Conservation (phyloP, 2,797 vertebrate genomes). For the Rhynchotus rufescens region DNA sequence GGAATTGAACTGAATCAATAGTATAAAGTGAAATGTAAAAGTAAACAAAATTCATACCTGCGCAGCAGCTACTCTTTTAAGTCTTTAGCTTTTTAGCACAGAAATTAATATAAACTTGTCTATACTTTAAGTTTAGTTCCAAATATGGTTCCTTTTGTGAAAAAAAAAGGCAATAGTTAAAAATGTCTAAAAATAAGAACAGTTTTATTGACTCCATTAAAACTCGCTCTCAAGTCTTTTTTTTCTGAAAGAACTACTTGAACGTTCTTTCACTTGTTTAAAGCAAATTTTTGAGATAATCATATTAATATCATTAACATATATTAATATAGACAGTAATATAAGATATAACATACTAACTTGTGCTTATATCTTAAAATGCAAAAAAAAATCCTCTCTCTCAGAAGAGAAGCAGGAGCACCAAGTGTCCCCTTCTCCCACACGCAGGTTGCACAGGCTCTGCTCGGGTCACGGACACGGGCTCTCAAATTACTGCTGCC, state of each 20-base stretch:
- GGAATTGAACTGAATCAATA: neutral
- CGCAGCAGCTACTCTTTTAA: neutral
- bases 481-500: neutral
- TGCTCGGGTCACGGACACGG: neutral
- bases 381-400: too few species aligned
- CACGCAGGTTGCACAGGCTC: fast-evolving
- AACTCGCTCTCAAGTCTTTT: neutral
- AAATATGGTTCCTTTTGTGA: neutral
- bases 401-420: too few species aligned
- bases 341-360: too few species aligned
- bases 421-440: fast-evolving
- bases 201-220: neutral
- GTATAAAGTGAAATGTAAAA: neutral
- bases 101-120: neutral
- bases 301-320: too few species aligned
- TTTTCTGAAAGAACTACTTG: neutral
- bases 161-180: neutral
- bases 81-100: neutral
- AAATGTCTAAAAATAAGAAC: neutral
- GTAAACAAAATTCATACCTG: neutral
- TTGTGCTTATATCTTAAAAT: too few species aligned
- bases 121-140: neutral
- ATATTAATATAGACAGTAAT: too few species aligned
- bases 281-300: neutral
- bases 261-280: neutral